Evolutionary conservation across 2,113 vertebrate genomes (phyloP), one percentile per base, ranked within the genome.

Genomic region (Triplophysa rosa): DNA sequence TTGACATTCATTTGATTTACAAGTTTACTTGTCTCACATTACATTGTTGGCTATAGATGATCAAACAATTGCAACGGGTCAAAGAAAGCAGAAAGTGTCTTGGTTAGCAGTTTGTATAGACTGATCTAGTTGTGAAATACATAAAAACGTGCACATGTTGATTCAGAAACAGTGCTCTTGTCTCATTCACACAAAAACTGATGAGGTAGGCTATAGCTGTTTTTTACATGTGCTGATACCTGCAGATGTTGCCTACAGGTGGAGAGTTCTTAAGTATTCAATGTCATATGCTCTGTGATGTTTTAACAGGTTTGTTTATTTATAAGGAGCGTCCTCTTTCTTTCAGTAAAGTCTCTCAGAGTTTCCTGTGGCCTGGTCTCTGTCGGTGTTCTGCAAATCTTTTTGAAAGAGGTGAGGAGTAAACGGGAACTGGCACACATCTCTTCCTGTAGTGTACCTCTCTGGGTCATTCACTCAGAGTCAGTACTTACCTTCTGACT

Each of bases 261-360:
- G 54, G 69, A 54, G 0, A 33, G 11, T 58, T 59, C 26, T 37
- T 37, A 4, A 7, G 33, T 37, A 37, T 37, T 37, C 33, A 37
- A 58, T 72, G 37, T 33, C 67, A 54, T 70, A 70, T 70, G 23
- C 47, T 70, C 47, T 70, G 7, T 59, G 29, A 45, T 45, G 42
- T 72, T 37, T 59, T 29, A 11, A 40, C 29, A 23, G 12, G 26
- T 59, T 14, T 47, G 67, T 49, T 59, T 59, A 58, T 19, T 33
- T 59, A 58, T 8, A 13, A 72, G 19, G 52, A 72, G 40, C 19
- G 21, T 59, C 26, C 19, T 72, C 54, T 59, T 58, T 37, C 70
- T 73, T 56, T 73, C 70, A 24, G 56, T 61, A 17, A 59, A 37
- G 37, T 29, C 58, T 61, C 21, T 45, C 21, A 1, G 54, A 73